Conservation (phyloP, 2,888 invertebrate species). For the Oxyscelio sp. region DNA sequence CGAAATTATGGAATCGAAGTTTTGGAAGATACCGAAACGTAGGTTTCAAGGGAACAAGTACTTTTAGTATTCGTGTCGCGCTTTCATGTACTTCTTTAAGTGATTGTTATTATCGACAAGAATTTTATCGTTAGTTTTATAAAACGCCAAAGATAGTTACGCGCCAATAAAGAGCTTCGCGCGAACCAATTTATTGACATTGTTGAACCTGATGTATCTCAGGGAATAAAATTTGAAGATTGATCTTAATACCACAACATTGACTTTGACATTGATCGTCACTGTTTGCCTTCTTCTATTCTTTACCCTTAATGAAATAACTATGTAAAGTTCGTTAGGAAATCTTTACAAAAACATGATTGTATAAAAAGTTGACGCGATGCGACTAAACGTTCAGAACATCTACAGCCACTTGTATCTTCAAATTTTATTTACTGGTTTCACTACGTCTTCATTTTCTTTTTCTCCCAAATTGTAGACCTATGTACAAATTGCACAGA, state of each 20-base stretch:
- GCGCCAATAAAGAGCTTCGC: constrained; percentile 35
- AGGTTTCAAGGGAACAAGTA: neutral
- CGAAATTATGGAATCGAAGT: constrained; percentile 16
- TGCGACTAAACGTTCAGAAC: constrained; percentile 2
- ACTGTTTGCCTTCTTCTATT: neutral
- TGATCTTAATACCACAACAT: constrained; percentile 11
- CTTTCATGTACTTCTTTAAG: constrained; percentile 24
- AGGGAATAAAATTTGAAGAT: constrained; percentile 61
- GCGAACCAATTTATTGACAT: constrained; percentile 49
- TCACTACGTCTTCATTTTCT: neutral
- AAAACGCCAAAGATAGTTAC: constrained; percentile 42
- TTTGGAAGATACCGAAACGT: constrained; percentile 25
- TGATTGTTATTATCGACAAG: constrained; percentile 30
- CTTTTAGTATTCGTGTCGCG: constrained; percentile 30
- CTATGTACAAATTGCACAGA: constrained; percentile 67
- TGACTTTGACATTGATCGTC: neutral
- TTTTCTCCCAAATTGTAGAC: constrained; percentile 14
- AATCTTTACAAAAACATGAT: constrained; percentile 16
- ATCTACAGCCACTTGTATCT: constrained; percentile 16
- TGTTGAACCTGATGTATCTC: constrained; percentile 46
- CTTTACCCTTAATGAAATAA: neutral
- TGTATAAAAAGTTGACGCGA: constrained; percentile 18
- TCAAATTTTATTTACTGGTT: constrained; percentile 56
- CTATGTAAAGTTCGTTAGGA: constrained; percentile 6
- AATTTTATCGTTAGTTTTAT: constrained; percentile 27